Evolutionary conservation across 1,140 invertebrate genomes (phyloP), one percentile per base, ranked within the genome.

Genomic region (Centruroides vittatus): DNA sequence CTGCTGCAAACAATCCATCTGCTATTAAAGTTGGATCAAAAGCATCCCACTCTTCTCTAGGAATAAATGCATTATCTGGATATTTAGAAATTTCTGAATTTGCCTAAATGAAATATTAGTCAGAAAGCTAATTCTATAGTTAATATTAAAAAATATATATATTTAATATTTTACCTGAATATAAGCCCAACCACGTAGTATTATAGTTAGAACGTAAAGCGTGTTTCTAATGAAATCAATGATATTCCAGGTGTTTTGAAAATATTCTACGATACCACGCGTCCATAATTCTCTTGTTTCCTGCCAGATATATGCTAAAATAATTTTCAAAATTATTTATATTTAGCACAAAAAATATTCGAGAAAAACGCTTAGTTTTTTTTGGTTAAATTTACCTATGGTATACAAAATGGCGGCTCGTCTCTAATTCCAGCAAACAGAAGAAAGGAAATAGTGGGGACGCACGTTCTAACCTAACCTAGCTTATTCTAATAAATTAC

Each of bases 261-360:
- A 84, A 73, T 98, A 99, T 71, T 97, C 92, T 68, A 91, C 85
- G 34, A 96, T 77, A 0, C 95, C 95, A 62, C 94, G 89, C 73
- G 95, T 90, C 93, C 94, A 98, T 41, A 98, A 76, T 72, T 98
- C 93, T 73, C 98, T 98, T 66, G 98, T 92, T 78, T 98, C 95
- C 65, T 92, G 93, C 94, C 94, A 98, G 70, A 99, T 96, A 64
- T 98, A 76, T 52, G 94, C 93, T 87, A 73, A 64, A 61, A 61
- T 34, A 35, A 3, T 49, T 10, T 23, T 23, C 23, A 23, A 23
- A 23, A 23, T 23, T 23, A 23, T 23, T 23, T 23, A 23, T 23
- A 23, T 23, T 23, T 2, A 23, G 23, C 23, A 23, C 23, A 23
- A 23, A 23, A 23, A 23, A 23, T 23, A 23, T 23, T 23, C 23